These are phyloP conservation scores for Ladona fulva DNA, from an alignment of 1,140 invertebrate genomes.

Conservation along the genomic window DNA sequence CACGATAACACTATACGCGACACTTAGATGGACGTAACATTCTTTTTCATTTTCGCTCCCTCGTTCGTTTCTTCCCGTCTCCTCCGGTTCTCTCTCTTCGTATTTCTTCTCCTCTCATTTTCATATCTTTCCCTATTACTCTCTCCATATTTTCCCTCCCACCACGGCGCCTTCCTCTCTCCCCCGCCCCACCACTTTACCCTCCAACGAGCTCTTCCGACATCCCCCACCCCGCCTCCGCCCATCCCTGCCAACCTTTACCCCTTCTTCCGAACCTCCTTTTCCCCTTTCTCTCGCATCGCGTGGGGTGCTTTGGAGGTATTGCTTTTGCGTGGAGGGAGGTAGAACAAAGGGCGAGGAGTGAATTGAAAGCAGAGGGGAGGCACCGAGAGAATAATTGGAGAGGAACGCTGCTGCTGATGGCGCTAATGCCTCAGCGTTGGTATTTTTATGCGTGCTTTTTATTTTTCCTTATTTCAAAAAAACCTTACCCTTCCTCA, in stretches of 20 bases:
- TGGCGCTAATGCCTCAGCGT: constrained; percentile 1
- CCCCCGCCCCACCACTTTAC: not conserved
- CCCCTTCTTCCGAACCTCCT: not conserved
- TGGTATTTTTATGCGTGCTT: constrained; percentile 1
- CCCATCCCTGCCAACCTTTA: not conserved
- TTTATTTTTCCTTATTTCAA: constrained; percentile 5
- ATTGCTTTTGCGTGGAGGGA: constrained; percentile 7
- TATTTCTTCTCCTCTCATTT: not conserved
- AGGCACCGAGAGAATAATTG: constrained; percentile 3
- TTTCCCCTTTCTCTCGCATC: not conserved
- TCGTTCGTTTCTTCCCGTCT: too few species aligned
- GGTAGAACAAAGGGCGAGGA: not conserved
- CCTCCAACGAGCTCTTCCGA: not conserved
- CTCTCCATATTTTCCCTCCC: too few species aligned
- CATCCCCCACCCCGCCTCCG: not conserved
- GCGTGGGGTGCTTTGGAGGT: constrained; percentile 2
- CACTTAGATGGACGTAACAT: too few species aligned
- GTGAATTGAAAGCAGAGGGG: not conserved
- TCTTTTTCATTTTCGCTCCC: too few species aligned
- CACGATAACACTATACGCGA: too few species aligned
- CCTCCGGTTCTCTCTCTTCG: not conserved
- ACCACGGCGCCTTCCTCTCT: not conserved
- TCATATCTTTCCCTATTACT: too few species aligned
- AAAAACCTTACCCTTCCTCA: not conserved
- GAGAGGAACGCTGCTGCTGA: not conserved